Conservation (phyloP, 2,113 vertebrate species). For the Vimba vimba region DNA sequence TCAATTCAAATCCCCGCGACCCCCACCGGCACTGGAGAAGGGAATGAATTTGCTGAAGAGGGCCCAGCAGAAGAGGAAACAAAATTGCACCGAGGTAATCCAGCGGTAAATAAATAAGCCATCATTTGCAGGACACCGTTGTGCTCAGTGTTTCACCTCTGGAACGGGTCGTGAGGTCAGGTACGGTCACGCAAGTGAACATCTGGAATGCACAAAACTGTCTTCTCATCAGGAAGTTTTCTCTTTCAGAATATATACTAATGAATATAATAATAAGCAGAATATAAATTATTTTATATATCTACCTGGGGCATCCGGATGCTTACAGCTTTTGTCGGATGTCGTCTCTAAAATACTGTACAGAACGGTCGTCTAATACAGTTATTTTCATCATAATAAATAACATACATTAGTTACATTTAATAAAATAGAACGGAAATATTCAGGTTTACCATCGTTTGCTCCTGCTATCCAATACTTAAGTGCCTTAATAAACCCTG, state of each 20-base stretch:
- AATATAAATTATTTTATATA: not conserved
- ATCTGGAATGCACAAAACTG: not conserved
- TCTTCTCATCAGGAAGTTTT: not conserved
- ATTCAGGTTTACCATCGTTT: conserved; percentile 11
- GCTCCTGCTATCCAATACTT: not conserved
- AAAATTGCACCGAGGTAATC: conserved; percentile 45
- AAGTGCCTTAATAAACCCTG: conserved; percentile 41
- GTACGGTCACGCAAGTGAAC: not conserved
- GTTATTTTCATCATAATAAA: not conserved
- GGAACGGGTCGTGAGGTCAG: not conserved
- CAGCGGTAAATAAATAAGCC: not conserved
- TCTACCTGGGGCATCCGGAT: not conserved
- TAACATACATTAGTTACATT: not conserved
- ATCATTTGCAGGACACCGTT: not conserved
- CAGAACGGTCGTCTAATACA: not conserved
- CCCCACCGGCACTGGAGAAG: conserved; percentile 53
- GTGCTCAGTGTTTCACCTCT: not conserved
- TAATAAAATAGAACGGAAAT: not conserved
- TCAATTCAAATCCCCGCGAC: conserved; percentile 66
- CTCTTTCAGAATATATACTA: not conserved
- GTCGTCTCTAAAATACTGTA: not conserved
- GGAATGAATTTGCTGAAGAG: conserved; percentile 65
- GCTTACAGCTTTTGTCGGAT: not conserved
- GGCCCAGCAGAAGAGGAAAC: conserved; percentile 26
- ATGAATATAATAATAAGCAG: conserved; percentile 9